Evolutionary conservation across 2,113 vertebrate species (phyloP), one percentile per base, ranked within the genome.

Genomic region (Sterna hirundo): DNA sequence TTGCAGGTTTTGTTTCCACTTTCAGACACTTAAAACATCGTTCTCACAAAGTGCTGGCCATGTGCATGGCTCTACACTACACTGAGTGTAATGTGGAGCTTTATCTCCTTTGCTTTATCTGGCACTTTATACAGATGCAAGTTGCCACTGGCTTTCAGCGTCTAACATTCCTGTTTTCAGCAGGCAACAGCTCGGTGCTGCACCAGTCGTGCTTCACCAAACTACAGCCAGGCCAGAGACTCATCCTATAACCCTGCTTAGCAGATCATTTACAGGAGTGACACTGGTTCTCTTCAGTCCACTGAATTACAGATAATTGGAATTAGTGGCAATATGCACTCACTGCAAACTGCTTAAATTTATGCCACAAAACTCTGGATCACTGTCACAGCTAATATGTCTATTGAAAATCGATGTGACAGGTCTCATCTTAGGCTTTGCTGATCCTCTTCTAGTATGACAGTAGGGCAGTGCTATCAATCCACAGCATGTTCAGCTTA

Each of bases 261-360:
- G 46, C 36, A 83, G 54, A 65, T 49, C 51, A 34, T 52, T 80
- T 68, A 58, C 65, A 76, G 66, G 44, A 32, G 49, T 85, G 78
- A 57, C 44, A 60, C 4, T 55, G 66, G 58, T 74, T 75, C 22
- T 77, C 40, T 87, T 70, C 84, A 87, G 66, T 72, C 58, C 66
- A 38, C 42, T 44, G 71, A 87, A 80, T 83, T 76, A 79, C 71
- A 93, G 66, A 88, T 70, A 93, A 88, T 74, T 80, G 54, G 78
- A 85, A 93, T 96, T 92, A 96, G 75, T 26, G 7, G 57, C 58
- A 93, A 90, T 83, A 88, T 66, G 40, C 19, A n/a, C 25, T 91
- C 65, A n/a, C 40, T 84, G 40, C 70, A 93, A 90, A 96, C 70
- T 65, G 46, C 62, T 92, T 77, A 80, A 90, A 83, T 93, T 87